phyloP scores from a whole-genome alignment of 2,113 vertebrate genomes.

The Rhodinocichla rosea region DNA sequence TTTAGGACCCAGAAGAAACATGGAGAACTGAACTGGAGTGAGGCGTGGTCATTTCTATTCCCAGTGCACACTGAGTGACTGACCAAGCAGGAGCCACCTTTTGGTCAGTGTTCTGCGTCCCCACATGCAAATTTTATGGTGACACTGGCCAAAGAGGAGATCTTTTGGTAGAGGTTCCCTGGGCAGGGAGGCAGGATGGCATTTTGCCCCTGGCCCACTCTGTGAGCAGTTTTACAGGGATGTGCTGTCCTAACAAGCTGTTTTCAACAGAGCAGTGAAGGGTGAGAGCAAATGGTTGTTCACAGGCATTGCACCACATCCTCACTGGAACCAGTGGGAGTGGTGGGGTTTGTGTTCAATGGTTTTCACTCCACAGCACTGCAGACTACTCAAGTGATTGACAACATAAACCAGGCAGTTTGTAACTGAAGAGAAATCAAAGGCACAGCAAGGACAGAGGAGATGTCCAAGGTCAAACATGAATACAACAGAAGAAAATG shows the following conservation, averaged over 20 bases:
- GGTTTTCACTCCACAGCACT: background rate
- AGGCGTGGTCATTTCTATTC: background rate
- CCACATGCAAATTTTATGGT: background rate
- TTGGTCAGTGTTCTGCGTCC: background rate
- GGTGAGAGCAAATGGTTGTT: background rate
- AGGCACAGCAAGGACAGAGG: background rate
- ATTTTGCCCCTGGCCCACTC: background rate
- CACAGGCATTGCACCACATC: background rate
- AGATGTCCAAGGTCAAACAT: background rate
- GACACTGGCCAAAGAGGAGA: background rate
- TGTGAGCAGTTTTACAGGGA: background rate
- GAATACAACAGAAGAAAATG: background rate
- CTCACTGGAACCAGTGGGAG: background rate
- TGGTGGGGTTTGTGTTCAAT: background rate
- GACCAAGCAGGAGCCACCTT: background rate
- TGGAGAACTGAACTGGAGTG: background rate
- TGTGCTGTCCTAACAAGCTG: rapidly evolving
- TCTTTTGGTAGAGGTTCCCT: background rate
- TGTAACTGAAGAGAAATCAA: background rate
- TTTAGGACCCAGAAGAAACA: background rate
- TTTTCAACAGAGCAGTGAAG: background rate
- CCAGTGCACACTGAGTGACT: background rate
- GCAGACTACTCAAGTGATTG: background rate
- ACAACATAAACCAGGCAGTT: background rate
- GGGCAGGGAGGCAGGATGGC: background rate